Conservation (phyloP, 2,888 invertebrate species). For the Pristionchus mayeri region DNA sequence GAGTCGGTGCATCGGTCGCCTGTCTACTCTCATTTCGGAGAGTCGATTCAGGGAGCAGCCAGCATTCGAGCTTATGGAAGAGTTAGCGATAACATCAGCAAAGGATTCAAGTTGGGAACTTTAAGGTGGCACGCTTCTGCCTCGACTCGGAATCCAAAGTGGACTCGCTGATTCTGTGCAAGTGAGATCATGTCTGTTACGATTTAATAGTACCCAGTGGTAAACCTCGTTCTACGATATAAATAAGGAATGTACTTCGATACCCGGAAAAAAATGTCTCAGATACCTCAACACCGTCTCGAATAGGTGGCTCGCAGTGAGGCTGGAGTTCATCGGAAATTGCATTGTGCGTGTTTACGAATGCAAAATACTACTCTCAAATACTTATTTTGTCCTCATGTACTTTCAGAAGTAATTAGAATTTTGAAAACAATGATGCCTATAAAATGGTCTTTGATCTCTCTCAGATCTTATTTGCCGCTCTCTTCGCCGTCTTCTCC, state of each 20-base stretch:
- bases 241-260: background rate
- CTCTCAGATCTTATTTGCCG: conserved; percentile 84
- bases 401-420: background rate
- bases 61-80: conserved; percentile 75
- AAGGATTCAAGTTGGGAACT: background rate
- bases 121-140: background rate
- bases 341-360: conserved; percentile 83
- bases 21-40: conserved; percentile 74
- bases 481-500: conserved; percentile 88
- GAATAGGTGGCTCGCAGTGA: conserved; percentile 88
- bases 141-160: background rate
- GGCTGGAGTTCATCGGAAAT: conserved; percentile 96
- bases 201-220: background rate
- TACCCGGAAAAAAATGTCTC: background rate
- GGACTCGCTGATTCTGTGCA: conserved; percentile 6
- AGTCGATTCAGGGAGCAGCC: conserved; percentile 79
- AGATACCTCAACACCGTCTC: conserved; percentile 66
- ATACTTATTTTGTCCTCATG: background rate
- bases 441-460: background rate
- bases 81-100: conserved; percentile 42
- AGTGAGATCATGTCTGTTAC: background rate
- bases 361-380: too few species aligned
- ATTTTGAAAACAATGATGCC: background rate
- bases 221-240: background rate
- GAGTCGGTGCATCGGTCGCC: conserved; percentile 72